Conservation (phyloP, 2,113 vertebrate species). For the Pandion haliaetus region DNA sequence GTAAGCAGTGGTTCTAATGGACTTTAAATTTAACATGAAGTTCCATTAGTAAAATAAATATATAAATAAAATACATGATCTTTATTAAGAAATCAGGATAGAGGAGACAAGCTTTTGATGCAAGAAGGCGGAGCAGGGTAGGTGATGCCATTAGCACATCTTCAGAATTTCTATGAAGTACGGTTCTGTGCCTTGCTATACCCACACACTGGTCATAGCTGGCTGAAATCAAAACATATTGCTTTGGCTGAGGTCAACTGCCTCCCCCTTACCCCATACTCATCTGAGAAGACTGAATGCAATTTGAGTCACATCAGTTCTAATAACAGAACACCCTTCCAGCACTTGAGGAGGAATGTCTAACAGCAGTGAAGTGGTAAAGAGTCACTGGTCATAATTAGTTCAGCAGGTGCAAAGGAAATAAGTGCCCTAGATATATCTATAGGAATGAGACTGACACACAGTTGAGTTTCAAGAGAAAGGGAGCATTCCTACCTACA, state of each 20-base stretch:
- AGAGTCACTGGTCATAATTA: background rate
- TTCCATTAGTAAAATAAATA: constrained; percentile 53
- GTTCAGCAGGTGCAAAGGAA: background rate
- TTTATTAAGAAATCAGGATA: constrained; percentile 43
- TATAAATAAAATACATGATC: constrained; percentile 2
- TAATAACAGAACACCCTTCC: background rate
- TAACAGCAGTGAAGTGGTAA: background rate
- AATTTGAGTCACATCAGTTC: background rate
- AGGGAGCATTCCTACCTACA: background rate
- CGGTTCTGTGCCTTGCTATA: background rate
- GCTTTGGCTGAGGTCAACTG: background rate
- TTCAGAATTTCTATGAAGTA: constrained; percentile 28
- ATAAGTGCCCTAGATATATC: background rate
- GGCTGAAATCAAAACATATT: background rate
- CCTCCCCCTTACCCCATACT: background rate
- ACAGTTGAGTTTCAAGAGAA: background rate
- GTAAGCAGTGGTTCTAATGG: constrained; percentile 39
- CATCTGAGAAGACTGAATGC: background rate
- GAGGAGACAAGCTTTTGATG: constrained; percentile 37
- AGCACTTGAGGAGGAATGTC: background rate
- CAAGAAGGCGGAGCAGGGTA: background rate
- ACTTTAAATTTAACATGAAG: constrained; percentile 49
- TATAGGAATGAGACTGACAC: background rate
- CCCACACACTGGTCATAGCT: fast-evolving
- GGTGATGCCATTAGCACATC: background rate